phyloP scores from a whole-genome alignment of 2,113 vertebrate species.

The Mustela lutreola region DNA sequence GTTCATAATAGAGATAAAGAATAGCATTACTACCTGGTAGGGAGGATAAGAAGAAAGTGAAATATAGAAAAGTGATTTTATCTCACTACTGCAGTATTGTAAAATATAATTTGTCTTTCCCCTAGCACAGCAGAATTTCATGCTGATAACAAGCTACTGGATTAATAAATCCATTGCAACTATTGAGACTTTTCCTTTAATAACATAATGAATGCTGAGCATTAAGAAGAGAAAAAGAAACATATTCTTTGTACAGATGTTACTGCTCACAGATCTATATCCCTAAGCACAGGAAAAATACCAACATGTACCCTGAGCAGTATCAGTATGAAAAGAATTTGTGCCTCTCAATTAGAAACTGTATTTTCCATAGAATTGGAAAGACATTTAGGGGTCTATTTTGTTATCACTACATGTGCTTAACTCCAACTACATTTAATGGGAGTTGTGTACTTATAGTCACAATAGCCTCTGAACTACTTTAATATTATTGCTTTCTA shows the following conservation, averaged over 20 bases:
- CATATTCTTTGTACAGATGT: constrained; percentile 52
- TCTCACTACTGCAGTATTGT: constrained; percentile 81
- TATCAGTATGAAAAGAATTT: constrained; percentile 64
- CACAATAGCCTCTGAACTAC: constrained; percentile 76
- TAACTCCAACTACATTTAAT: constrained; percentile 82
- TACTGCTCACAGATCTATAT: constrained; percentile 57
- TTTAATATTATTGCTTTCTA: constrained; percentile 79
- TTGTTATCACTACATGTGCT: constrained; percentile 76
- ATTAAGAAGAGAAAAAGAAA: constrained; percentile 77
- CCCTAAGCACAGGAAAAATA: constrained; percentile 50
- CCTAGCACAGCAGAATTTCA: constrained; percentile 80
- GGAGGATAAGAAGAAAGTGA: constrained; percentile 84
- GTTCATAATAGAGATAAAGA: constrained; percentile 83
- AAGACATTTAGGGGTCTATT: constrained; percentile 76
- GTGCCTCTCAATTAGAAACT: constrained; percentile 65
- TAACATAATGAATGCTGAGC: constrained; percentile 83
- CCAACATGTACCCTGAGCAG: background rate
- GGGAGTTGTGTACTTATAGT: constrained; percentile 74
- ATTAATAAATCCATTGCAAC: constrained; percentile 86
- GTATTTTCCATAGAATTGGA: constrained; percentile 71
- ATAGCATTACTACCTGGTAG: constrained; percentile 80
- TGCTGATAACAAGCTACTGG: constrained; percentile 83
- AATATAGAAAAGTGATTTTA: constrained; percentile 84
- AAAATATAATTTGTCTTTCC: constrained; percentile 85
- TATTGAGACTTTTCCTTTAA: constrained; percentile 84